Conservation (phyloP, 2,113 vertebrate species). For the Tichodroma muraria region DNA sequence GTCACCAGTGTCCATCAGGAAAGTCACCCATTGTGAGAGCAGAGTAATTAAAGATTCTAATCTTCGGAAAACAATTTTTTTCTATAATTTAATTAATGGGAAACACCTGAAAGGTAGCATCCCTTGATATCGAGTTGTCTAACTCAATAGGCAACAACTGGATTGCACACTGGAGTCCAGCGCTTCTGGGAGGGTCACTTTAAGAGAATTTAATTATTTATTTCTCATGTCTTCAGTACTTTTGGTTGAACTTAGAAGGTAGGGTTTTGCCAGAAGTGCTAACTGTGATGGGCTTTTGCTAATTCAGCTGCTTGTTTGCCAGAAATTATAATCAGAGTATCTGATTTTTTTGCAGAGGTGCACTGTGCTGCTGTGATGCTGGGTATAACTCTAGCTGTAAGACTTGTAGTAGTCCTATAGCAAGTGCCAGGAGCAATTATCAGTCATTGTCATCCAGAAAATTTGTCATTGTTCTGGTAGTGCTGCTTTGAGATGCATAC, state of each 20-base stretch:
- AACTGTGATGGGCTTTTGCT: background rate
- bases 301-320: background rate
- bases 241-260: background rate
- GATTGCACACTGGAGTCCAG: background rate
- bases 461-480: background rate
- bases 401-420: background rate
- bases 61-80: background rate
- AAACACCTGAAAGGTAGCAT: background rate
- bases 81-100: background rate
- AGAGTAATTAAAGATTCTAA: background rate
- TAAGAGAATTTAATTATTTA: background rate
- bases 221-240: background rate
- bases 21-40: background rate
- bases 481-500: background rate
- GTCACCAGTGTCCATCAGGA: accelerated
- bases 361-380: background rate
- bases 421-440: background rate
- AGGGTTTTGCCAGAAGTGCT: background rate
- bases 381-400: background rate
- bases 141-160: background rate
- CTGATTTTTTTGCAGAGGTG: background rate
- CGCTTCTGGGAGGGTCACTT: background rate
- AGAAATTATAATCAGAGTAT: background rate
- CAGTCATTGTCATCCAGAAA: background rate
- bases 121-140: background rate